Percentiles rank a stretch among this genome's conserved stretches.
Conservation (phyloP, 2,113 vertebrate species). For the Platichthys stellatus region DNA sequence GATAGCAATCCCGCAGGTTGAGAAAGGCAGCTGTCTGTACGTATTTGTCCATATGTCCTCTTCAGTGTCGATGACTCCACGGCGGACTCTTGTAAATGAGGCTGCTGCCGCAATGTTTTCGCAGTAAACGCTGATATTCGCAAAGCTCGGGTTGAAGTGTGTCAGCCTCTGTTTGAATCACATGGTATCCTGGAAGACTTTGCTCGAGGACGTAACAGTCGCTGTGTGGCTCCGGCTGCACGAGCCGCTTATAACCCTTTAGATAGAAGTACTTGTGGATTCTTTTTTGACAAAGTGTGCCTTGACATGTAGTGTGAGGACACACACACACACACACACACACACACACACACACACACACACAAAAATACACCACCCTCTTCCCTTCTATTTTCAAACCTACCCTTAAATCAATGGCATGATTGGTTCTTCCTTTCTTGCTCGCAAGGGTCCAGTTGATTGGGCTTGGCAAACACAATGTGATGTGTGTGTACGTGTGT, state of each 20-base stretch:
- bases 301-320: conserved; percentile 13
- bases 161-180: conserved; percentile 57
- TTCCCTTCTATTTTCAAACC: conserved; percentile 30
- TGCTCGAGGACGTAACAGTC: conserved; percentile 31
- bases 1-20: conserved; percentile 25
- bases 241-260: conserved; percentile 37
- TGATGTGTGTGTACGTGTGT: conserved; percentile 8
- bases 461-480: conserved; percentile 41
- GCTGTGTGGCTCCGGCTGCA: conserved; percentile 30
- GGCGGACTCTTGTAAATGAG: conserved; percentile 46
- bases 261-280: conserved; percentile 49
- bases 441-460: conserved; percentile 44
- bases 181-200: conserved; percentile 35
- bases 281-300: conserved; percentile 40
- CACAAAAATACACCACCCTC: not conserved
- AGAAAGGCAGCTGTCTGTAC: conserved; percentile 46
- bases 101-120: conserved; percentile 24
- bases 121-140: conserved; percentile 46
- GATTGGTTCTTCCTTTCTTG: conserved; percentile 47
- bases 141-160: conserved; percentile 37
- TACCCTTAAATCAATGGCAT: conserved; percentile 57
- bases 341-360: not conserved
- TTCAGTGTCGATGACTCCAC: conserved; percentile 25
- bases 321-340: not conserved
- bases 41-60: conserved; percentile 28